Evolutionary conservation across 2,888 invertebrate species (phyloP), one percentile per base, ranked within the genome.

Genomic region (Chalcis sispes): DNA sequence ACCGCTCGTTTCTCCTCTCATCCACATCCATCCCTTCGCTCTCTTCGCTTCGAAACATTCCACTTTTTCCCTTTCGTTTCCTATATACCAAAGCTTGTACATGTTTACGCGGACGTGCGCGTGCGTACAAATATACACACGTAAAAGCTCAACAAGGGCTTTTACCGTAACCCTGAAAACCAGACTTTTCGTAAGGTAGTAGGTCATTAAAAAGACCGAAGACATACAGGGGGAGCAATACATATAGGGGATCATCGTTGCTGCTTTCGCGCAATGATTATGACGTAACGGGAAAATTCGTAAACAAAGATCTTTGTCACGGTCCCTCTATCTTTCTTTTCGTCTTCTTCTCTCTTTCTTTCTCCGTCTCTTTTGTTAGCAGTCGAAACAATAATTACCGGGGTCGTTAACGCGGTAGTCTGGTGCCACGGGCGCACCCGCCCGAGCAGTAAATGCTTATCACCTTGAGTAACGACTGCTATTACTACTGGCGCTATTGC

Each of bases 381-480:
- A 61, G 52, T 46, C 62, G 52, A 67, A 74, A 74, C 67, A 74
- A 74, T 74, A 46, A 74, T 74, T 74, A 74, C 73, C 61, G 36
- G 71, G 13, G 73, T 67, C 73, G 73, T 67, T 61, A 67, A 67
- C 32, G 40, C 23, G 36, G 10, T 20, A 13, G 48, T 50, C n/a
- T n/a, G n/a, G n/a, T n/a, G n/a, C n/a, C n/a, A n/a, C n/a, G n/a
- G n/a, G n/a, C n/a, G n/a, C n/a, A n/a, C n/a, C 20, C 32, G n/a
- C 48, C 20, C 23, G 20, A 46, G 54, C 18, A 61, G 54, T 67
- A 74, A 74, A 67, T 62, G 67, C 73, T 74, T 74, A 67, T 74
- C 67, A 67, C 62, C 56, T 67, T 62, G 50, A 46, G 72, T 29
- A 61, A 72, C 54, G 46, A 72, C 62, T 20, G n/a, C 56, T n/a